Conservation (phyloP, 2,113 vertebrate genomes). For the Oryzias celebensis region DNA sequence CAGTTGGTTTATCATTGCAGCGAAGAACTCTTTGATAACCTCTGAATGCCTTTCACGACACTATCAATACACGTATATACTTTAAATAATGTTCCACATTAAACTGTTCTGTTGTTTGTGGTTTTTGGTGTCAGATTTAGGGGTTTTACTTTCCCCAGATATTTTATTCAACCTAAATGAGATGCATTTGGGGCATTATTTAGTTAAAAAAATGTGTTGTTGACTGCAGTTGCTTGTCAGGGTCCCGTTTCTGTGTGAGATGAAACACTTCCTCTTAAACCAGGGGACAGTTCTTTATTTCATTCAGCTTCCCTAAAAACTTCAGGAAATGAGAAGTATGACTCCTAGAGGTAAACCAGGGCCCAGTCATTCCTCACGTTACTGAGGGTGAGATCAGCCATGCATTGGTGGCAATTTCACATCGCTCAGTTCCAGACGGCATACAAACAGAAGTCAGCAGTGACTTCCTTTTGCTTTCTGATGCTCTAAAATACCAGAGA, state of each 20-base stretch:
- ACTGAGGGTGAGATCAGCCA: conserved; percentile 10
- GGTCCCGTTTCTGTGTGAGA: conserved; percentile 14
- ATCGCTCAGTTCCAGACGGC: conserved; percentile 4
- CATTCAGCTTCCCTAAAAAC: conserved; percentile 56
- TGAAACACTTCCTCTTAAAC: conserved; percentile 65
- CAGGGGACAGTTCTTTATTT: conserved; percentile 57
- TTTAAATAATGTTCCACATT: conserved; percentile 8
- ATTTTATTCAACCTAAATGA: too few species aligned
- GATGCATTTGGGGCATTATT: too few species aligned
- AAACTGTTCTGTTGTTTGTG: conserved; percentile 10
- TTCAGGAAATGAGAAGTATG: conserved; percentile 54
- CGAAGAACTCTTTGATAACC: conserved; percentile 20
- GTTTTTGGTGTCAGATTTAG: too few species aligned
- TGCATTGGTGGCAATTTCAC: conserved; percentile 29
- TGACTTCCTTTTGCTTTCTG: conserved; percentile 20
- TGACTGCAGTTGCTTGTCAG: too few species aligned
- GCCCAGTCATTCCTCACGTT: conserved; percentile 20
- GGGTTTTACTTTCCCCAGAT: too few species aligned
- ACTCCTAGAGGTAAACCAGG: conserved; percentile 43
- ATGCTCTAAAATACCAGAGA: conserved; percentile 11
- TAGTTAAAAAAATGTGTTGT: too few species aligned
- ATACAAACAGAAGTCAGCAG: neutral
- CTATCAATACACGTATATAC: conserved; percentile 59
- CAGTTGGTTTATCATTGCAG: conserved; percentile 32
- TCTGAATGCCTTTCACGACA: conserved; percentile 16